These are phyloP conservation scores for Pipa parva DNA, from an alignment of 2,113 vertebrate species.

Conservation along the genomic window DNA sequence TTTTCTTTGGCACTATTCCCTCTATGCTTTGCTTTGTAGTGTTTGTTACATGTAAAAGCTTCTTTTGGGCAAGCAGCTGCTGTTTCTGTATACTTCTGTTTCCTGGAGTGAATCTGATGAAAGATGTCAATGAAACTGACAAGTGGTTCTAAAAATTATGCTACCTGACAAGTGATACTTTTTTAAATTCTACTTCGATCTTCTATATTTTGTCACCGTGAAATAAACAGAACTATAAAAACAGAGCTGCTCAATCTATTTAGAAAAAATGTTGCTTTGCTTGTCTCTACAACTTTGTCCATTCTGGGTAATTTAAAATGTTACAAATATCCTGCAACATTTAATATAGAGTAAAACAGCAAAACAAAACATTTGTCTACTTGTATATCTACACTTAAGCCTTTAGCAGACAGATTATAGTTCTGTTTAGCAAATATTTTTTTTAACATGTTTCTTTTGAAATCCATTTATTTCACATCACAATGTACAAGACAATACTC, in stretches of 20 bases:
- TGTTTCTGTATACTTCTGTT: conserved; percentile 30
- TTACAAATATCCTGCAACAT: neutral
- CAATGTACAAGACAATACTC: neutral
- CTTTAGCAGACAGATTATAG: conserved; percentile 2
- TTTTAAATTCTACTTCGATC: conserved; percentile 40
- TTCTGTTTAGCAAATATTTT: conserved; percentile 7
- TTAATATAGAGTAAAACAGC: conserved; percentile 4
- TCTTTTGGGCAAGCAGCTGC: conserved; percentile 25
- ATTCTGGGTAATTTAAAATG: conserved; percentile 23
- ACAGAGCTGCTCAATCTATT: conserved; percentile 20
- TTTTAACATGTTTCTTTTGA: neutral
- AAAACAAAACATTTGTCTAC: neutral
- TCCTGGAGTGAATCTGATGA: conserved; percentile 41
- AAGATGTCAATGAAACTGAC: conserved; percentile 38
- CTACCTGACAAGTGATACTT: conserved; percentile 41
- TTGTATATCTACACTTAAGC: conserved; percentile 1
- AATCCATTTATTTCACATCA: neutral
- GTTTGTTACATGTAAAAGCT: conserved; percentile 37
- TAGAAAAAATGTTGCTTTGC: conserved; percentile 10
- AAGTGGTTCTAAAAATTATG: conserved; percentile 38
- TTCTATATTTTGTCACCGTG: conserved; percentile 33
- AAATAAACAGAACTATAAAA: conserved; percentile 29
- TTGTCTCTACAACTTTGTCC: conserved; percentile 3
- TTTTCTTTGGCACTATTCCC: conserved; percentile 17
- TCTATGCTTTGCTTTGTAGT: conserved; percentile 18